A percentile compares a stretch with the other conserved stretches of the same genome.
These are phyloP conservation scores for Acleris sparsana DNA, from an alignment of 2,888 invertebrate genomes.

Conservation along the genomic window DNA sequence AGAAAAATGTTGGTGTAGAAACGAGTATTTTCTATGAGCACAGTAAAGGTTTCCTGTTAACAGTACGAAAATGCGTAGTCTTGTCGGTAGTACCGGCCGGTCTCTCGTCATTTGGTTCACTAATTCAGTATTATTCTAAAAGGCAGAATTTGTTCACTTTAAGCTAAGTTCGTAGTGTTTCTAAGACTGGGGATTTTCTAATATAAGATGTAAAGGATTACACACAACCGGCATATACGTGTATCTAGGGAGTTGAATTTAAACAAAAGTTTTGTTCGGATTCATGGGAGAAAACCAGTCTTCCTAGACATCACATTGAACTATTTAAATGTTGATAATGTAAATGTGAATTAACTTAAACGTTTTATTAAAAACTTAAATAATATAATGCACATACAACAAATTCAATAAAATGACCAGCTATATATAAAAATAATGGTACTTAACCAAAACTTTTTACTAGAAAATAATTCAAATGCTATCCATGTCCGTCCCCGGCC, in stretches of 20 bases:
- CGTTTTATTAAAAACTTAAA: too few relatives aligned
- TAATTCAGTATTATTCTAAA: slow-evolving; percentile 61
- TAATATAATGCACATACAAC: too few relatives aligned
- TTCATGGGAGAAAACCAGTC: not conserved
- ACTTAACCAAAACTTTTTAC: not conserved
- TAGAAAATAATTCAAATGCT: slow-evolving; percentile 2
- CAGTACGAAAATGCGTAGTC: slow-evolving; percentile 56
- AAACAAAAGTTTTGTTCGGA: not conserved
- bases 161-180: slow-evolving; percentile 2
- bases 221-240: not conserved
- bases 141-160: slow-evolving; percentile 42
- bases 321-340: too few relatives aligned
- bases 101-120: slow-evolving; percentile 61
- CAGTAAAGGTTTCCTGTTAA: slow-evolving; percentile 53
- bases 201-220: slow-evolving; percentile 1
- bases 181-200: not conserved
- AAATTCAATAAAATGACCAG: too few relatives aligned
- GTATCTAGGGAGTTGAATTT: not conserved
- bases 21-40: slow-evolving; percentile 22
- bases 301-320: not conserved
- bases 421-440: too few relatives aligned
- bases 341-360: too few relatives aligned
- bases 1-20: slow-evolving; percentile 9
- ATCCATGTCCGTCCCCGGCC: slow-evolving; percentile 4
- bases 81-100: slow-evolving; percentile 51